Evolutionary conservation across 2,797 vertebrate genomes (phyloP).

Genomic region (Chiloscyllium punctatum): DNA sequence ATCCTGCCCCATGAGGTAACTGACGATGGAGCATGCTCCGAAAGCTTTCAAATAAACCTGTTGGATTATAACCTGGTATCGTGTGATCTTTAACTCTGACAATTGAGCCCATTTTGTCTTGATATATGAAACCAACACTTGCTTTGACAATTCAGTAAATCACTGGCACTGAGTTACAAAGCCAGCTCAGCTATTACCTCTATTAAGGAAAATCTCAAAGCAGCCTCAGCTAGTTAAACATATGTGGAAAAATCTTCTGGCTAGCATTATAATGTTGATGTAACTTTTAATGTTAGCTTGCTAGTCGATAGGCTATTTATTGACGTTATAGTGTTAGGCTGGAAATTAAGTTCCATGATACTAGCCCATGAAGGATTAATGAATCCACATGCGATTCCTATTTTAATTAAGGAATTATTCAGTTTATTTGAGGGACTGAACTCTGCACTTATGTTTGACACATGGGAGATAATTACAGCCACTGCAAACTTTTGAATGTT

Average conservation of each 20-base stretch:
- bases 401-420: background rate
- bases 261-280: background rate
- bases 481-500: background rate
- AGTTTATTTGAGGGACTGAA: background rate
- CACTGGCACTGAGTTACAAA: background rate
- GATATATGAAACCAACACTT: background rate
- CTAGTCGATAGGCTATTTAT: background rate
- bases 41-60: too few species aligned
- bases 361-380: background rate
- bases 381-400: background rate
- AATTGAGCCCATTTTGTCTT: too few species aligned
- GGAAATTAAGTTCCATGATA: background rate
- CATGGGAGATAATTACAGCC: background rate
- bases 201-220: background rate
- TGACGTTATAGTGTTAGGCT: background rate
- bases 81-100: too few species aligned
- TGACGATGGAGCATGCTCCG: too few species aligned
- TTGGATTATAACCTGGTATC: too few species aligned
- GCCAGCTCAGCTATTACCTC: too few species aligned
- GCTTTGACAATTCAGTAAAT: background rate
- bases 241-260: background rate
- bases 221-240: background rate
- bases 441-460: background rate
- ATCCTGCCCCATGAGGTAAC: too few species aligned
- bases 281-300: background rate